A percentile compares a stretch with the other conserved stretches of the same genome.
phyloP scores from a whole-genome alignment of 2,888 invertebrate species.

The Hypena proboscidalis region DNA sequence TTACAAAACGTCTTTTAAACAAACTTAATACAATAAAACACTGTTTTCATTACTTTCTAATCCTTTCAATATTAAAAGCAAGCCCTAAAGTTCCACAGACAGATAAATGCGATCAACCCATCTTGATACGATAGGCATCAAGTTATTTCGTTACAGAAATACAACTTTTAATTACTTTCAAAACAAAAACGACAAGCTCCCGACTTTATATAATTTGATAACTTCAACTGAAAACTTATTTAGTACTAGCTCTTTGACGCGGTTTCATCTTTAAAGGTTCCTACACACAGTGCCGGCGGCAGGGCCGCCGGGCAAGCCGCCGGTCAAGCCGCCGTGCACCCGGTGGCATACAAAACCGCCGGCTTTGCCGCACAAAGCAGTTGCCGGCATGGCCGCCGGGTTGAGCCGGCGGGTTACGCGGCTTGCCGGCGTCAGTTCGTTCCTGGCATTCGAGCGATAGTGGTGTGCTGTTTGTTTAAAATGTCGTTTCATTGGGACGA shows the following conservation, averaged over 20 bases:
- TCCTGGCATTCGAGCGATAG: no score
- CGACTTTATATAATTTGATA: conserved; percentile 49
- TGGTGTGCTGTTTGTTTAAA: no score
- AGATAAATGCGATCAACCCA: conserved; percentile 34
- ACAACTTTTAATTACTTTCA: conserved; percentile 57
- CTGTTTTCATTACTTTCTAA: not conserved
- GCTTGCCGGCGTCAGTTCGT: no score
- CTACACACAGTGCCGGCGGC: no score
- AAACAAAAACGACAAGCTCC: conserved; percentile 50
- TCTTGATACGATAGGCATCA: conserved; percentile 38
- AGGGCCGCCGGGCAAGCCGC: no score
- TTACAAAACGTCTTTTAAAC: not conserved
- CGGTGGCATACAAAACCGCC: no score
- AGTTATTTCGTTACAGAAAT: conserved; percentile 47
- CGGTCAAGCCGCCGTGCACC: no score
- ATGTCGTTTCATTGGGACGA: no score
- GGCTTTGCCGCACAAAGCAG: no score
- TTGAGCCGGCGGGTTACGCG: no score
- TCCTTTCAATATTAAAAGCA: not conserved
- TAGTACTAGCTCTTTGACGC: conserved; percentile 22
- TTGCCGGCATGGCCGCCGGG: no score
- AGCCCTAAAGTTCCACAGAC: conserved; percentile 1
- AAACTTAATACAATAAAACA: not conserved
- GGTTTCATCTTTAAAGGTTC: conserved; percentile 18
- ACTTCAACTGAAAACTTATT: conserved; percentile 39